phyloP scores from a whole-genome alignment of 2,113 vertebrate genomes.

The Myotis davidii region DNA sequence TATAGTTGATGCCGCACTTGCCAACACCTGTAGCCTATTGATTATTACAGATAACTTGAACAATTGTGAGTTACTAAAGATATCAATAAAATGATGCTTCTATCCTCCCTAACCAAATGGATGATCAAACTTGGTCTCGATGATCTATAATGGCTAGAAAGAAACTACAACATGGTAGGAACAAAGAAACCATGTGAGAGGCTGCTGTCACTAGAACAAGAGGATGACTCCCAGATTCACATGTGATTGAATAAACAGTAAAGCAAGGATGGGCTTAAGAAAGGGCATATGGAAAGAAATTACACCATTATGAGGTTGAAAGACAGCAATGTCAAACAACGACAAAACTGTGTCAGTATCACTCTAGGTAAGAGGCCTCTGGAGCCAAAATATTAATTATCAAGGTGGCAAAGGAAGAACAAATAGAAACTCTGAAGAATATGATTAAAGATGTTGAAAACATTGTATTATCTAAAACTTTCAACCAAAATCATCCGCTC shows the following conservation, averaged over 20 bases:
- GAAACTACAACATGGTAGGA: not conserved
- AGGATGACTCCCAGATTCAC: not conserved
- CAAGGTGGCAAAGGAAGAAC: not conserved
- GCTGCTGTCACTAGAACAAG: not conserved
- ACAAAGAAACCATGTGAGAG: not conserved
- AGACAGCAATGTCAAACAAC: not conserved
- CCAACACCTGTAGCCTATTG: not conserved
- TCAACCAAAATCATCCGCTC: not conserved
- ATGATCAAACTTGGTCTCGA: not conserved
- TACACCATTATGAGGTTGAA: not conserved
- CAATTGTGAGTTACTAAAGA: not conserved
- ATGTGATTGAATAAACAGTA: not conserved
- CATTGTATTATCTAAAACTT: conserved; percentile 17
- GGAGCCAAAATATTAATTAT: not conserved
- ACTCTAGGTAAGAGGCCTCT: not conserved
- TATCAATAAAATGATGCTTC: not conserved
- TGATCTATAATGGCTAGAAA: not conserved
- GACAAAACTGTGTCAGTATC: not conserved
- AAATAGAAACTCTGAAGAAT: conserved; percentile 26
- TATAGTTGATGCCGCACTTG: not conserved
- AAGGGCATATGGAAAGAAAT: not conserved
- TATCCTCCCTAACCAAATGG: not conserved
- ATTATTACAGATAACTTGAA: not conserved
- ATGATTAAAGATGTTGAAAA: conserved; percentile 42
- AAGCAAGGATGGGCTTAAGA: not conserved